A percentile compares a stretch with the other conserved stretches of the same genome.
Evolutionary conservation across 1,140 invertebrate species (phyloP).

Genomic region (Pteromalus puparum): DNA sequence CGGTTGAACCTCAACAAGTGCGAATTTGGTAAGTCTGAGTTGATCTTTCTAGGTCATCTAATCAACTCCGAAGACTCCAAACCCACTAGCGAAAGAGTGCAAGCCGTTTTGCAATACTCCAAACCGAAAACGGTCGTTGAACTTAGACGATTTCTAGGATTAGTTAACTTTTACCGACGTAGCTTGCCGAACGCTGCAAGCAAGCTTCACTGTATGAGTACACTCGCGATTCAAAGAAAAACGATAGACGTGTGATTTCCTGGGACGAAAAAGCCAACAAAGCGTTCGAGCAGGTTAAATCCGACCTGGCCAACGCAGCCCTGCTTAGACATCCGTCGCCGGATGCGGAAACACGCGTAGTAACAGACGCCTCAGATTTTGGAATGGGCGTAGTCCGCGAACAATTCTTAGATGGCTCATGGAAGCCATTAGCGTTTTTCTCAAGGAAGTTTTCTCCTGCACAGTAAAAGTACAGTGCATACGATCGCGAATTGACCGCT

Average conservation of each 20-base stretch:
- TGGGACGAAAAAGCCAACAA: no score
- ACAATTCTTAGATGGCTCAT: background rate
- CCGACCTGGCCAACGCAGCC: background rate
- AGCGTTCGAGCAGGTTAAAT: slow-evolving; percentile 59
- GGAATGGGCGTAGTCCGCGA: background rate
- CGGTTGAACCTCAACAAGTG: no score
- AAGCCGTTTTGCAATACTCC: no score
- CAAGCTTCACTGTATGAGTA: slow-evolving; percentile 56
- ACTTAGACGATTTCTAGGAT: no score
- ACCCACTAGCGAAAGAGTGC: no score
- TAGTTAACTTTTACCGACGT: slow-evolving; percentile 64
- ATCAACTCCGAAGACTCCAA: no score
- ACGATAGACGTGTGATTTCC: slow-evolving; percentile 53
- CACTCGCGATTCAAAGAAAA: slow-evolving; percentile 55
- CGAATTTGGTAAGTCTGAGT: no score
- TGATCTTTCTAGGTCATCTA: no score
- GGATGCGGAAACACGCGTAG: background rate
- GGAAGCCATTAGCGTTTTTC: slow-evolving; percentile 35
- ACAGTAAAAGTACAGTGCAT: slow-evolving; percentile 60
- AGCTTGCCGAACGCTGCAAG: slow-evolving; percentile 60
- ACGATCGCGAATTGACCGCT: slow-evolving; percentile 62
- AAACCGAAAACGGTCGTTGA: no score
- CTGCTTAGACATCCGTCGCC: background rate
- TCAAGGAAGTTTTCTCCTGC: slow-evolving; percentile 46
- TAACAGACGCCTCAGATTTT: background rate